phyloP scores from a whole-genome alignment of 2,113 vertebrate genomes.

The Electrona antarctica region DNA sequence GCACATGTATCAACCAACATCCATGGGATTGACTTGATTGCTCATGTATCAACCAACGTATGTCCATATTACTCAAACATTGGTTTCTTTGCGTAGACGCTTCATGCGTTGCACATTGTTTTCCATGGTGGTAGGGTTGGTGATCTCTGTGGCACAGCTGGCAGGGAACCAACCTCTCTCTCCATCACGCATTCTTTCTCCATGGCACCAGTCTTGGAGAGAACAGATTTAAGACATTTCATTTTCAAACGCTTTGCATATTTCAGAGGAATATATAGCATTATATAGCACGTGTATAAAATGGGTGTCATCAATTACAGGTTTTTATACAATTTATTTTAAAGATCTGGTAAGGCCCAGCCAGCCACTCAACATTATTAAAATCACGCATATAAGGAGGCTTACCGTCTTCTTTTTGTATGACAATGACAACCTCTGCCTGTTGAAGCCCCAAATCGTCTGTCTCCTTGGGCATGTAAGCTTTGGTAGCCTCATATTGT shows the following conservation, averaged over 20 bases:
- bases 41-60: neutral
- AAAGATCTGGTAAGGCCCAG: too few species aligned
- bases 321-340: too few species aligned
- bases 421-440: conserved; percentile 87
- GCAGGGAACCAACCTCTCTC: conserved; percentile 92
- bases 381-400: neutral
- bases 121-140: conserved; percentile 80
- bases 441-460: conserved; percentile 91
- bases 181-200: conserved; percentile 88
- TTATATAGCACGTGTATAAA: too few species aligned
- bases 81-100: conserved; percentile 88
- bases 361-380: too few species aligned
- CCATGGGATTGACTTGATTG: too few species aligned
- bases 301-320: too few species aligned
- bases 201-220: conserved; percentile 80
- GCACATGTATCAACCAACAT: too few species aligned
- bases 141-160: conserved; percentile 84
- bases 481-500: conserved; percentile 88
- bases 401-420: conserved; percentile 86
- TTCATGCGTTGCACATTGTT: conserved; percentile 90
- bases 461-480: conserved; percentile 85
- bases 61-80: conserved; percentile 77
- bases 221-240: neutral
- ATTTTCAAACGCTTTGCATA: too few species aligned
- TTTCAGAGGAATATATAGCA: too few species aligned